These are phyloP conservation scores for Myotis brandtii DNA, from an alignment of 2,113 vertebrate species.

Conservation along the genomic window DNA sequence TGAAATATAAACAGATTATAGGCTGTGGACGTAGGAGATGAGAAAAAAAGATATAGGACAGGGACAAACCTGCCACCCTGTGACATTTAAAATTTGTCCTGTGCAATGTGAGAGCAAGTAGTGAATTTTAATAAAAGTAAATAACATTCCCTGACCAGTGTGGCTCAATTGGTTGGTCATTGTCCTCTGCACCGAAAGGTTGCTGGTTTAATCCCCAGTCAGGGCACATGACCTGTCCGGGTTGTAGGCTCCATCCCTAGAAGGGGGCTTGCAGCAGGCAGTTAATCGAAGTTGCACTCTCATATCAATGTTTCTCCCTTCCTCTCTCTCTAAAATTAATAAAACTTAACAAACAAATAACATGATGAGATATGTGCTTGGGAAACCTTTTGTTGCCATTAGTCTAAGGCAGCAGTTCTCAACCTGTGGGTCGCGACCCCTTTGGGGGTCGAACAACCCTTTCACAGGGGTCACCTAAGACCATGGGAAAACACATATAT, in stretches of 20 bases:
- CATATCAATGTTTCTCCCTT: too few species aligned
- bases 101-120: not conserved
- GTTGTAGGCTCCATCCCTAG: too few species aligned
- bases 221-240: too few species aligned
- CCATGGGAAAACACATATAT: too few species aligned
- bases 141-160: not conserved
- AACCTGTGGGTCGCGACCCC: too few species aligned
- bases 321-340: not conserved
- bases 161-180: too few species aligned
- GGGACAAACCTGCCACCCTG: not conserved
- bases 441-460: too few species aligned
- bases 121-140: slow-evolving; percentile 16
- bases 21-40: not conserved
- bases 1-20: not conserved
- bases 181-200: too few species aligned
- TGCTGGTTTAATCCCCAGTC: too few species aligned
- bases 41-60: not conserved
- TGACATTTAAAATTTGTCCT: not conserved
- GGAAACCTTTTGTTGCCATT: not conserved
- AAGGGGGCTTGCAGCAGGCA: too few species aligned
- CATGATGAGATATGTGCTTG: not conserved
- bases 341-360: not conserved
- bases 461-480: too few species aligned
- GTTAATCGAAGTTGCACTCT: too few species aligned
- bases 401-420: not conserved